Percentiles rank a stretch among this genome's conserved stretches.
Conservation (phyloP, 2,888 invertebrate species). For the Taenaris catops region DNA sequence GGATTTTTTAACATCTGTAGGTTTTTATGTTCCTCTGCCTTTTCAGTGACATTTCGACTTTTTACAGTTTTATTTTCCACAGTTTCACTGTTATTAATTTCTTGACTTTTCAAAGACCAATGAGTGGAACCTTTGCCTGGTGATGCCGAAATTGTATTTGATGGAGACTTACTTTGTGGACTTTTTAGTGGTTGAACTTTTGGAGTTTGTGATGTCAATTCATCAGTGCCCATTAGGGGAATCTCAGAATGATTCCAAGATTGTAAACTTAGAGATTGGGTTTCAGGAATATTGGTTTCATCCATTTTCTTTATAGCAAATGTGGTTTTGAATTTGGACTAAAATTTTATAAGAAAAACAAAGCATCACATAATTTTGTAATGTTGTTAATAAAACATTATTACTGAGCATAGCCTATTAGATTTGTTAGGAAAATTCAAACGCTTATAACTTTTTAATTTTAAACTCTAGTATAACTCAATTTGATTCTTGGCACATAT, state of each 20-base stretch:
- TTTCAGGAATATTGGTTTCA: constrained; percentile 18
- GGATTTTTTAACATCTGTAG: no score
- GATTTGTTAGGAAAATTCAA: constrained; percentile 29
- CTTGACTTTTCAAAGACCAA: constrained; percentile 19
- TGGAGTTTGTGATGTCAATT: constrained; percentile 5
- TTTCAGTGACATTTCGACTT: no score
- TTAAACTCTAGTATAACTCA: no score
- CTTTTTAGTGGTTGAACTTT: constrained; percentile 10
- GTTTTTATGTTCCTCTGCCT: no score
- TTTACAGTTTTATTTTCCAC: constrained; percentile 5
- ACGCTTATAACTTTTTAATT: background rate
- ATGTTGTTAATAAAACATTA: background rate
- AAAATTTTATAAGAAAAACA: background rate
- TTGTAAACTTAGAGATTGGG: constrained; percentile 19
- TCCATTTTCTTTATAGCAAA: constrained; percentile 22
- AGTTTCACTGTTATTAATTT: constrained; percentile 5
- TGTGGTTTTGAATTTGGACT: background rate
- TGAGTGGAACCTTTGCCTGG: constrained; percentile 15
- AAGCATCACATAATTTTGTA: no score
- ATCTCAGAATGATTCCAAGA: constrained; percentile 17
- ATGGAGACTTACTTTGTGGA: constrained; percentile 4
- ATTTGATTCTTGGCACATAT: no score
- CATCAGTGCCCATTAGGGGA: constrained; percentile 1
- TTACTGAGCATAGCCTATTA: constrained; percentile 39
- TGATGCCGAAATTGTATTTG: constrained; percentile 9